A percentile compares a stretch with the other conserved stretches of the same genome.
Evolutionary conservation across 1,140 invertebrate genomes (phyloP).

Genomic region (Leptinotarsa defecta): DNA sequence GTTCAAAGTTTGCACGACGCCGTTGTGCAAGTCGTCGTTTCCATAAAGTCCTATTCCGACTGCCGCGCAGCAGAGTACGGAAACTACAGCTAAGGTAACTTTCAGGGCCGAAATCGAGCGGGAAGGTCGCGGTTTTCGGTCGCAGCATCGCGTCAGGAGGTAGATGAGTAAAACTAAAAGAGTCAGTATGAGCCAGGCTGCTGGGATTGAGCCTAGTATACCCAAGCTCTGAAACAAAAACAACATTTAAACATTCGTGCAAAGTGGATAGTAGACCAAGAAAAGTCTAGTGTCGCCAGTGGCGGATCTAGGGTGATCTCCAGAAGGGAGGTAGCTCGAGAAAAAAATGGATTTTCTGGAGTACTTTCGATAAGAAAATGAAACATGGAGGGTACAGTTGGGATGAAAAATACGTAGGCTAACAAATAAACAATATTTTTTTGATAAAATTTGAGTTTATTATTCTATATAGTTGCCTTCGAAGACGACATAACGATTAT

Average conservation of each 20-base stretch:
- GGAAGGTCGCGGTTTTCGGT: slow-evolving; percentile 82
- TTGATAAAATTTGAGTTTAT: too few relatives aligned
- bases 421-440: too few relatives aligned
- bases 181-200: slow-evolving; percentile 86
- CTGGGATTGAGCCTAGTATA: slow-evolving; percentile 87
- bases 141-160: slow-evolving; percentile 91
- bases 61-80: slow-evolving; percentile 80
- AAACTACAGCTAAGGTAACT: slow-evolving; percentile 80
- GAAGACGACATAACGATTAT: too few relatives aligned
- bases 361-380: too few relatives aligned
- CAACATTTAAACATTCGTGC: neutral
- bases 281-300: too few relatives aligned
- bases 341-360: too few relatives aligned
- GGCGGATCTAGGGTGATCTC: too few relatives aligned
- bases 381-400: too few relatives aligned
- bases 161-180: slow-evolving; percentile 86
- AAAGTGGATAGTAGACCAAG: too few relatives aligned
- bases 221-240: slow-evolving; percentile 78
- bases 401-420: too few relatives aligned
- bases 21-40: slow-evolving; percentile 92
- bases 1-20: slow-evolving; percentile 76
- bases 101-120: slow-evolving; percentile 85
- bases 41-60: slow-evolving; percentile 84
- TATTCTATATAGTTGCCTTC: too few relatives aligned
- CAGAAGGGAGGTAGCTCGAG: too few relatives aligned